Conservation (phyloP, 2,797 vertebrate species). For the Vireo griseus region DNA sequence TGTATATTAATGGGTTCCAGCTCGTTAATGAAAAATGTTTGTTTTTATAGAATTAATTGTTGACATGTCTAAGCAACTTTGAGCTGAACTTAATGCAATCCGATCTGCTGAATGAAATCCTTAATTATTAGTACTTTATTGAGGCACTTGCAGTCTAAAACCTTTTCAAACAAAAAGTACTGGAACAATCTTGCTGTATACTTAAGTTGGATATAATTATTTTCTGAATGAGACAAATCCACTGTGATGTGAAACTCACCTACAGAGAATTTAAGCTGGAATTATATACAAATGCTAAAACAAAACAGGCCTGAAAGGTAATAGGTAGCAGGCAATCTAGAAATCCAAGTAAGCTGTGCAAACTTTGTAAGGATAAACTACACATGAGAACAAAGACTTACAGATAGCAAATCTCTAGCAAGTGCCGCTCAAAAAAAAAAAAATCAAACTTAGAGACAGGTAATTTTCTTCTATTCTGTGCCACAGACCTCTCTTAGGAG, state of each 20-base stretch:
- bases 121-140: not conserved
- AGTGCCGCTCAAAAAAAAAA: not conserved
- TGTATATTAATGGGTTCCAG: not conserved
- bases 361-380: not conserved
- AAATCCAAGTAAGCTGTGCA: not conserved
- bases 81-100: not conserved
- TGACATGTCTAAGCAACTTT: conserved; percentile 19
- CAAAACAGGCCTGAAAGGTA: not conserved
- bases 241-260: not conserved
- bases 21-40: conserved; percentile 16
- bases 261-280: not conserved
- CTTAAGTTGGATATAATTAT: not conserved
- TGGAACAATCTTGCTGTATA: not conserved
- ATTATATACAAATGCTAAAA: not conserved
- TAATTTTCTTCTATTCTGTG: not conserved
- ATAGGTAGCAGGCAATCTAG: not conserved
- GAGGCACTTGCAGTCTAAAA: not conserved
- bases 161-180: not conserved
- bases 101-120: conserved; percentile 10
- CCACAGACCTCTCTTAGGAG: not conserved
- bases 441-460: not conserved
- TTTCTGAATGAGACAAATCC: not conserved
- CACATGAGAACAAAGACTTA: not conserved
- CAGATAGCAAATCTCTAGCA: not conserved
- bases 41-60: not conserved